Evolutionary conservation across 1,140 invertebrate species (phyloP).

Genomic region (Drosophila yakuba): DNA sequence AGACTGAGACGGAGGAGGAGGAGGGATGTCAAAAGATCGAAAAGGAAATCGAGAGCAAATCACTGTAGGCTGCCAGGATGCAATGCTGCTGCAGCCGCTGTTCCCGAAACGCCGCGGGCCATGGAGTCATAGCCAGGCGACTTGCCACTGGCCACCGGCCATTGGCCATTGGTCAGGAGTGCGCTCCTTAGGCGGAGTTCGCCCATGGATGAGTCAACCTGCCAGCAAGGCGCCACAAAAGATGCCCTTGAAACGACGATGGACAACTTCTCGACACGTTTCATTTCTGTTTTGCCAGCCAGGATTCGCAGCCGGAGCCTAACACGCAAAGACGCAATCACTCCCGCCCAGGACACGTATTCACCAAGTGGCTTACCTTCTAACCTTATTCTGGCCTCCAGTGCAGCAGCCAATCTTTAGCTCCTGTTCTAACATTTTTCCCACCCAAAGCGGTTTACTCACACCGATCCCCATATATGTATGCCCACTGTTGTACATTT

Average conservation of each 20-base stretch:
- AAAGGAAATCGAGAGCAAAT: background rate
- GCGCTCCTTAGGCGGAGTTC: constrained; percentile 8
- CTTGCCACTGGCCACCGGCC: background rate
- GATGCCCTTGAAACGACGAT: constrained; percentile 14
- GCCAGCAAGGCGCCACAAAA: background rate
- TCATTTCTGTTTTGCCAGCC: constrained; percentile 2
- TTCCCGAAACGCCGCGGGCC: constrained; percentile 11
- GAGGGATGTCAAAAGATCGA: background rate
- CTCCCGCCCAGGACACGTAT: constrained; percentile 11
- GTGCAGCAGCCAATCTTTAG: constrained; percentile 15
- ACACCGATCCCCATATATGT: constrained; percentile 6
- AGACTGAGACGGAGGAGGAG: background rate
- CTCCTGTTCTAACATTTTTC: constrained; percentile 20
- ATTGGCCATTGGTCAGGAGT: constrained; percentile 7
- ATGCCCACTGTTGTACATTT: constrained; percentile 35
- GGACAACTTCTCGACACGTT: constrained; percentile 13
- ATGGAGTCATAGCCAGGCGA: constrained; percentile 7
- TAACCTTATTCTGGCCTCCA: constrained; percentile 23
- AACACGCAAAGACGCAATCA: constrained; percentile 3
- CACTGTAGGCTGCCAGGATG: constrained; percentile 11
- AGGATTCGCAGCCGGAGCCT: constrained; percentile 9
- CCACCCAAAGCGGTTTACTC: constrained; percentile 16
- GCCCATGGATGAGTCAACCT: constrained; percentile 4
- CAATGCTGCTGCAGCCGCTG: constrained; percentile 6
- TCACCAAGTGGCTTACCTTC: constrained; percentile 33